phyloP scores from a whole-genome alignment of 2,113 vertebrate genomes.

The Pygoscelis adeliae region DNA sequence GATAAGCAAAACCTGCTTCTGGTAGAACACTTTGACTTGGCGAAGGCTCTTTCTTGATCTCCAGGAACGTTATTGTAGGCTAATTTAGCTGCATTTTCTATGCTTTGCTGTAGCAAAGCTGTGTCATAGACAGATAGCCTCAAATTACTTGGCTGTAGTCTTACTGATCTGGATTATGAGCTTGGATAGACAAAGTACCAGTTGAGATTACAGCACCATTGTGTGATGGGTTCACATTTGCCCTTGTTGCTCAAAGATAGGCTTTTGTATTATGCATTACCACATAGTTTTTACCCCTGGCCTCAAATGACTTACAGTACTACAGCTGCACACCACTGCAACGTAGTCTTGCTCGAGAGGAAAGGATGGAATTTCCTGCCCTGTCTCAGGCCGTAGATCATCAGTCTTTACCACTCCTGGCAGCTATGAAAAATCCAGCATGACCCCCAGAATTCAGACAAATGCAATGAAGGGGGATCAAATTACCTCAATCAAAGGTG shows the following conservation, averaged over 20 bases:
- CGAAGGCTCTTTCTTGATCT: background rate
- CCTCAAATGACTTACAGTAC: background rate
- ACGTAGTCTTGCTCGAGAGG: background rate
- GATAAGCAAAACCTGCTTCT: background rate
- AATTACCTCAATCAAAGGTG: conserved; percentile 31
- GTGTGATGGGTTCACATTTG: background rate
- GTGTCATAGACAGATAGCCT: background rate
- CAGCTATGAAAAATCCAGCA: background rate
- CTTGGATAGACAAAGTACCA: background rate
- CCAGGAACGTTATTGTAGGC: background rate
- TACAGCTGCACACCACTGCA: background rate
- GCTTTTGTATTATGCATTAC: background rate
- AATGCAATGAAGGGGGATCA: background rate
- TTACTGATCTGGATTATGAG: background rate
- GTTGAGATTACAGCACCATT: background rate
- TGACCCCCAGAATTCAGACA: conserved; percentile 2
- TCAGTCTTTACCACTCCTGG: conserved; percentile 9
- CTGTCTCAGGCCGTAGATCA: background rate
- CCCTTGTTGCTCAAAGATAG: conserved; percentile 12
- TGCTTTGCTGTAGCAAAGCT: background rate
- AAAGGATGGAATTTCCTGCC: conserved; percentile 47
- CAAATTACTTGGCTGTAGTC: background rate
- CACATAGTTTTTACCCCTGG: background rate
- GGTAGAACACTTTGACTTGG: background rate
- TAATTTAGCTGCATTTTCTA: background rate